Evolutionary conservation across 2,888 invertebrate genomes (phyloP).

Genomic region (Epiblema foenella): DNA sequence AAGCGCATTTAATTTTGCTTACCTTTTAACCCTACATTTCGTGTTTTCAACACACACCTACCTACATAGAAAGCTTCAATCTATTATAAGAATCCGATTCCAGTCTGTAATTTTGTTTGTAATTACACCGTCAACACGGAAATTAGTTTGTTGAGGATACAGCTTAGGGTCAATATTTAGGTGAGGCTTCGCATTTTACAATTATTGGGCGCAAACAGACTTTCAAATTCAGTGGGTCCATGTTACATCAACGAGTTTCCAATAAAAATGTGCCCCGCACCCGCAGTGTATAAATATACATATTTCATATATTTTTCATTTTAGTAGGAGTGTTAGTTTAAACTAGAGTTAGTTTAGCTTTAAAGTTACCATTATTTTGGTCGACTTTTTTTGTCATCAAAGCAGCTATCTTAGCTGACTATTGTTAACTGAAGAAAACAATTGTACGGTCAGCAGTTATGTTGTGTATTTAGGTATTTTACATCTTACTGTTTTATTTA

Average conservation of each 20-base stretch:
- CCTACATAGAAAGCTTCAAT: not conserved
- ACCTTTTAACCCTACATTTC: not conserved
- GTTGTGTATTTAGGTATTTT: not conserved
- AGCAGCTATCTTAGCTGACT: not conserved
- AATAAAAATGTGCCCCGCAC: too few species aligned
- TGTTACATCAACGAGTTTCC: too few species aligned
- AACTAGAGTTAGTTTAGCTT: too few species aligned
- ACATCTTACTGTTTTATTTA: not conserved
- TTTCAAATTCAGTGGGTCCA: conserved; percentile 15
- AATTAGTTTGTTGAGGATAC: conserved; percentile 24
- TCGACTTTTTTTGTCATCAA: not conserved
- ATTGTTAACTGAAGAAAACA: not conserved
- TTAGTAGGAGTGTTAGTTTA: too few species aligned
- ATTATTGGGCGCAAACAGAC: conserved; percentile 35
- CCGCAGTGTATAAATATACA: too few species aligned
- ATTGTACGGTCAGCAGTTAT: not conserved
- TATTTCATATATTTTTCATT: too few species aligned
- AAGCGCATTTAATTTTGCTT: not conserved
- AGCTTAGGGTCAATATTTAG: conserved; percentile 21
- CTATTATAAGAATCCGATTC: too few species aligned
- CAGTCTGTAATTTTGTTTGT: conserved; percentile 14
- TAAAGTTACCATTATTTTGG: not conserved
- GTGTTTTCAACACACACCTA: not conserved
- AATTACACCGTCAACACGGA: conserved; percentile 20
- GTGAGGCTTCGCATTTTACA: conserved; percentile 8